Evolutionary conservation across 2,113 vertebrate species (phyloP).

Genomic region (Chloropsis cyanopogon): DNA sequence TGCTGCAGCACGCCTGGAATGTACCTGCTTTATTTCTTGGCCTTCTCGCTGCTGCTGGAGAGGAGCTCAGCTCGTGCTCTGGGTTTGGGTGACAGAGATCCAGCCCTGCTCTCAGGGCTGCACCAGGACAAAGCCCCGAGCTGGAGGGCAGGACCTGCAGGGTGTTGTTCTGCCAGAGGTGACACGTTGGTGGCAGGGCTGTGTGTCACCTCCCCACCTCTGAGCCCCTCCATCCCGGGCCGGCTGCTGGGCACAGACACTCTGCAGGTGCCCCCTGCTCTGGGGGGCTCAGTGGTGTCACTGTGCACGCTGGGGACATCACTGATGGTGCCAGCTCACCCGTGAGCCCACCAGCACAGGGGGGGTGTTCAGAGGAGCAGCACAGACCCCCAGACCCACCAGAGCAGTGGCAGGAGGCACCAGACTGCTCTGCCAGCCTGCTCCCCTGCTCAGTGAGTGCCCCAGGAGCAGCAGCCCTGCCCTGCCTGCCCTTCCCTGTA

Average conservation of each 20-base stretch:
- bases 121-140: fast-evolving
- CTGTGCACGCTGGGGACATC: fast-evolving
- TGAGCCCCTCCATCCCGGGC: not conserved
- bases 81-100: not conserved
- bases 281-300: not conserved
- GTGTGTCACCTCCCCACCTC: not conserved
- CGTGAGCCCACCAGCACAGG: not conserved
- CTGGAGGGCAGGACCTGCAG: not conserved
- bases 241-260: not conserved
- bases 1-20: not conserved
- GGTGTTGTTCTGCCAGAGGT: not conserved
- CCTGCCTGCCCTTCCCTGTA: not conserved
- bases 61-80: not conserved
- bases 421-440: not conserved
- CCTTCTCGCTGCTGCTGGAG: not conserved
- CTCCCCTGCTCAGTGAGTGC: not conserved
- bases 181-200: not conserved
- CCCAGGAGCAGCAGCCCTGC: not conserved
- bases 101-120: not conserved
- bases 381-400: not conserved
- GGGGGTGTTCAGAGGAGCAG: not conserved
- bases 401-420: not conserved
- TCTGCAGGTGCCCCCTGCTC: not conserved
- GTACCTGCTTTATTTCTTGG: constrained; percentile 57
- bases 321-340: not conserved